Evolutionary conservation across 2,113 vertebrate species (phyloP), one percentile per base, ranked within the genome.

Genomic region (Chamaetylas fuelleborni): DNA sequence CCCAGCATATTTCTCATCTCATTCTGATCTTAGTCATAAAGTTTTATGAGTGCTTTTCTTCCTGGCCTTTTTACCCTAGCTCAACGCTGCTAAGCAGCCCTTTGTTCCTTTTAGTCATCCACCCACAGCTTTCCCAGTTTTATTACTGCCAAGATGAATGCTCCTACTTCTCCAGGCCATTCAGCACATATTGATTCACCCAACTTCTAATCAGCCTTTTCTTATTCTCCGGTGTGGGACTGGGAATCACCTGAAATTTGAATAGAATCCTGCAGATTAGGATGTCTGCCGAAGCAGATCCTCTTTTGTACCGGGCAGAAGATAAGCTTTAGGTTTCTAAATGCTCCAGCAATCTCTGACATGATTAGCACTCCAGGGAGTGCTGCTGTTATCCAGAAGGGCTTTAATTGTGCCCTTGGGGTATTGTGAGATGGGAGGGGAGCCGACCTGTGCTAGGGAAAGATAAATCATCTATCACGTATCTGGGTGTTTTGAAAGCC

Each of bases 41-140:
- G 72, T 92, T 96, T 96, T 95, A 96, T 88, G 77, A 84, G 56
- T 2, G 38, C 87, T 93, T 93, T 81, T 95, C 90, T 96, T 96
- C 89, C 93, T 93, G 92, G 82, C 92, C 93, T 96, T 96, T 97
- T 97, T 95, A 82, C 92, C 93, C 51, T 50, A 88, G 81, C 96
- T 92, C 80, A 58, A 38, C 1, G n/a, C 79, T 93, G 70, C 93
- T 94, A 66, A 92, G 92, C 90, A 93, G 93, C 81, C 70, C 94
- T 97, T 97, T 97, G 96, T 97, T 97, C 89, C 83, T 85, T 97
- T 92, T 91, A 95, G 94, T 96, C 96, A 96, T 96, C 95, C 96
- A 85, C 96, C 95, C 96, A 97, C 96, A 64, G 81, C 91, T 95
- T 96, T 97, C 91, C 94, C 94, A 94, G 89, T 96, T 97, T 96